Percentiles rank a stretch among this genome's conserved stretches.
These are phyloP conservation scores for Polypterus senegalus DNA, from an alignment of 2,113 vertebrate genomes.

Conservation along the genomic window DNA sequence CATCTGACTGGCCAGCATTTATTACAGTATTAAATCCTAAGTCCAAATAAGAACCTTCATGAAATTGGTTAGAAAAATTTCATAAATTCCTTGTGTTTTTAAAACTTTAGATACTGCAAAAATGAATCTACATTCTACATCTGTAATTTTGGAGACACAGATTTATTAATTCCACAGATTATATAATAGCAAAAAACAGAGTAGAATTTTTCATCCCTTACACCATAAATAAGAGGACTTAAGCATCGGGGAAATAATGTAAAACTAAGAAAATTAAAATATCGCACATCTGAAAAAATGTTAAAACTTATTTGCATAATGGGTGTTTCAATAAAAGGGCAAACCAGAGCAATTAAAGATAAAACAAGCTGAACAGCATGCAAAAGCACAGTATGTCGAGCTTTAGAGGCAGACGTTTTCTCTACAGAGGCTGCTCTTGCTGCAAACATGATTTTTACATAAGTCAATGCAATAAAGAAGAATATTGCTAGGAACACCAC, in stretches of 20 bases:
- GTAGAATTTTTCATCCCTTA: conserved; percentile 27
- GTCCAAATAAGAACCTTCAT: no score
- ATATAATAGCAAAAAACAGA: conserved; percentile 10
- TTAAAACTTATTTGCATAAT: conserved; percentile 12
- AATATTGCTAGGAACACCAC: no score
- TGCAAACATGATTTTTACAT: conserved; percentile 23
- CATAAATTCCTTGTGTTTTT: no score
- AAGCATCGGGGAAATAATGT: conserved; percentile 24
- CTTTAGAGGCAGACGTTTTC: conserved; percentile 21
- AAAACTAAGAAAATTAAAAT: conserved; percentile 26
- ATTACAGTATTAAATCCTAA: no score
- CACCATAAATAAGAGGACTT: conserved; percentile 29
- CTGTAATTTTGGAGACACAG: no score
- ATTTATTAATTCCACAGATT: conserved; percentile 16
- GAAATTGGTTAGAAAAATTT: no score
- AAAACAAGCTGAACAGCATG: conserved; percentile 31
- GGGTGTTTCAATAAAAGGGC: conserved; percentile 20
- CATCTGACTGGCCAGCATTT: no score
- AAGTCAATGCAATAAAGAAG: background rate
- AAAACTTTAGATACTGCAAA: no score
- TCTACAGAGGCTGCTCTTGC: conserved; percentile 19
- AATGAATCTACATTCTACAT: no score
- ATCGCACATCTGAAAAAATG: conserved; percentile 11
- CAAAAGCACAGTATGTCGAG: conserved; percentile 24
- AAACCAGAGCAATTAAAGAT: conserved; percentile 19